These are phyloP conservation scores for Pangasius krempfi DNA, from an alignment of 2,797 vertebrate genomes.

Conservation along the genomic window DNA sequence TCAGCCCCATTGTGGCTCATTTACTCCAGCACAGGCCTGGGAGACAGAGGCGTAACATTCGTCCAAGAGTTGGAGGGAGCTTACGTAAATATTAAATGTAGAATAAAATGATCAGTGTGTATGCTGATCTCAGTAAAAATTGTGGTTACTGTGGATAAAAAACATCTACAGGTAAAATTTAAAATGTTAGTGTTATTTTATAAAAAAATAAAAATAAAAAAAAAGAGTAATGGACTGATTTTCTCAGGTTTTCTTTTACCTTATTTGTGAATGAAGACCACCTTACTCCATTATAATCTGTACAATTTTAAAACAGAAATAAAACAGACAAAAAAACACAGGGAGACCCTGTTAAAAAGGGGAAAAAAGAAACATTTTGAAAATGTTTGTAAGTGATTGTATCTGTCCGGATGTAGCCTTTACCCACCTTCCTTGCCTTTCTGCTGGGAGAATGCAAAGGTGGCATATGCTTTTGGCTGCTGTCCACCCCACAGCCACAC, in stretches of 20 bases:
- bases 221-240: background rate
- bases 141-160: background rate
- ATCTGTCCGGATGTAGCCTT: slow-evolving; percentile 73
- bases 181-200: background rate
- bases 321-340: too few relatives aligned
- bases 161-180: background rate
- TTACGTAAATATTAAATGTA: background rate
- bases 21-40: slow-evolving; percentile 23
- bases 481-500: slow-evolving; percentile 69
- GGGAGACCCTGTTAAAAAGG: too few relatives aligned
- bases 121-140: background rate
- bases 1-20: slow-evolving; percentile 30
- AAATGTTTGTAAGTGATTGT: slow-evolving; percentile 23
- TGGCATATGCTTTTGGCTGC: slow-evolving; percentile 76
- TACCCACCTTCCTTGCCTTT: slow-evolving; percentile 58
- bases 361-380: background rate
- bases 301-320: too few relatives aligned
- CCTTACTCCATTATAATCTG: background rate
- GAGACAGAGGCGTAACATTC: slow-evolving; percentile 10
- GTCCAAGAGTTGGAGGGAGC: slow-evolving; percentile 12
- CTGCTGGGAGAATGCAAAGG: slow-evolving; percentile 71
- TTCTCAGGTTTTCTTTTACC: background rate
- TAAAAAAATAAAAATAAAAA: too few relatives aligned
- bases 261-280: background rate
- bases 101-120: background rate